Base-by-base conservation (phyloP, 2,113 vertebrate genomes). In the Leiothrix lutea region DNA sequence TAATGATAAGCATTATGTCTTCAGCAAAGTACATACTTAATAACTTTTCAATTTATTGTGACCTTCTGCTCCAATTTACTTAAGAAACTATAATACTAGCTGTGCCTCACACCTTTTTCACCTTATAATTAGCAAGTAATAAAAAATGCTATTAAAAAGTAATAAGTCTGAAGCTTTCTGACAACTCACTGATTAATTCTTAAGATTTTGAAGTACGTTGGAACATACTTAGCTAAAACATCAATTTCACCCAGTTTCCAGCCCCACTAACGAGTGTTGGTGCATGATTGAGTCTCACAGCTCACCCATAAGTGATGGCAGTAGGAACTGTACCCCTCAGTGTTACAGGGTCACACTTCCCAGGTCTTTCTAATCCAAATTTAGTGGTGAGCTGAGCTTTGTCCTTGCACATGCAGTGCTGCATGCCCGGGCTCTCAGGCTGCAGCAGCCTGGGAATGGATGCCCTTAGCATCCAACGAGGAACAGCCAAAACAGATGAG, bases 131-230 rank as follows among this genome's bases (percentile, higher is more conserved):
- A 98, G 91, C 96, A 97, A 97, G 97, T 92, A 94, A 96, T 96
- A 98, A 97, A 93, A 96, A 97, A 95, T 79, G 94, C 95, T 98
- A 98, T 98, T 98, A 96, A 97, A 98, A 98, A 96, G 97, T 98
- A 97, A 95, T 96, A 97, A 93, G 90, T 97, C 97, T 95, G 89
- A 93, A 80, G 86, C 94, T 97, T 96, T 97, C 95, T 88, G 97
- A 98, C 97, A 98, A 97, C 96, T 96, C 97, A 92, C 95, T 97
- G 98, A 98, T 98, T 98, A 98, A 98, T 98, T 97, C 94, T 96
- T 96, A 95, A 97, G 98, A 98, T 97, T 97, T 98, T 95, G 97
- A 98, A 98, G 97, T 97, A 95, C 67, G 62, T 94, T 90, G 97
- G 97, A 98, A 98, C 98, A 88, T 92, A 95, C 97, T 98, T 95